Conservation (phyloP, 1,140 invertebrate genomes). For the Pygmarrhopalites habei region DNA sequence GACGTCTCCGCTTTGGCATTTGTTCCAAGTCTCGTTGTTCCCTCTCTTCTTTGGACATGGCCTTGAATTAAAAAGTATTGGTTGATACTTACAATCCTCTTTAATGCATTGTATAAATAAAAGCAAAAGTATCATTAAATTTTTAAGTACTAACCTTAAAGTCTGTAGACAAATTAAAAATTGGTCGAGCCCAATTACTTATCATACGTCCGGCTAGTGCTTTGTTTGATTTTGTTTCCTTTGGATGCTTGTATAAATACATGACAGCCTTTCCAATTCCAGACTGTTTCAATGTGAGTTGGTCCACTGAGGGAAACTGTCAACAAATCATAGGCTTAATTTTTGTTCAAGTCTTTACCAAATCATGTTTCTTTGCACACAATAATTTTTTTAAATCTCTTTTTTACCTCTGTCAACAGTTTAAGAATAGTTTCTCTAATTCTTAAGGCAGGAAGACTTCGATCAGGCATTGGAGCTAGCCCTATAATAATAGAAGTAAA, state of each 20-base stretch:
- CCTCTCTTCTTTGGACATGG: conserved; percentile 73
- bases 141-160: too few relatives aligned
- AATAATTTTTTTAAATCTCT: background rate
- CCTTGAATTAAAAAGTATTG: too few relatives aligned
- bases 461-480: conserved; percentile 95
- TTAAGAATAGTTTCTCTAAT: conserved; percentile 85
- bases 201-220: conserved; percentile 85
- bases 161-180: conserved; percentile 92
- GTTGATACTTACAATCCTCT: too few relatives aligned
- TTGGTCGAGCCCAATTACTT: conserved; percentile 85
- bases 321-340: conserved; percentile 7
- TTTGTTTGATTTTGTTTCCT: conserved; percentile 90
- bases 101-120: too few relatives aligned
- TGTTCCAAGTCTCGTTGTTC: conserved; percentile 85
- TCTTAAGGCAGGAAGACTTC: conserved; percentile 83
- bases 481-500: too few relatives aligned
- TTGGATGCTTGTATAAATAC: conserved; percentile 98
- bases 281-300: conserved; percentile 82
- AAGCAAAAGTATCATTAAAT: too few relatives aligned
- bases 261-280: conserved; percentile 97
- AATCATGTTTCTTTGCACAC: background rate
- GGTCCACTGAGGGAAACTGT: conserved; percentile 83
- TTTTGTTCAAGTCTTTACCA: too few relatives aligned
- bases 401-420: conserved; percentile 71
- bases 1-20: conserved; percentile 62